phyloP scores from a whole-genome alignment of 2,113 vertebrate genomes.

The Elachura formosa region DNA sequence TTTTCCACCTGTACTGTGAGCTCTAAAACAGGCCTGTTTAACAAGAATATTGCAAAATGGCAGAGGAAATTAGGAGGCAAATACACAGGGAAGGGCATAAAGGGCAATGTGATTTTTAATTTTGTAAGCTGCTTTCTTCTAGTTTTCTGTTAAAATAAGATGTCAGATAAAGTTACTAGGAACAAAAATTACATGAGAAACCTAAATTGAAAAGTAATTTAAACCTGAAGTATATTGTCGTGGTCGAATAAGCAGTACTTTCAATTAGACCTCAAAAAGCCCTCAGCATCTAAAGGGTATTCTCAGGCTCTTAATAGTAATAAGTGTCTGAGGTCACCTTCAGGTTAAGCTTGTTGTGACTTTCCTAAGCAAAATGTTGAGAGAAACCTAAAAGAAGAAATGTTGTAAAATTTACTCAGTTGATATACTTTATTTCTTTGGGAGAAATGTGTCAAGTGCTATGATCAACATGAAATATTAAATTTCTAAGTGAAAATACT shows the following conservation, averaged over 20 bases:
- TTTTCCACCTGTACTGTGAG: background rate
- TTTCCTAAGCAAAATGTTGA: background rate
- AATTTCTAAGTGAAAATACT: background rate
- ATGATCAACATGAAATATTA: background rate
- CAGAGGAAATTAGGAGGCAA: conserved; percentile 5
- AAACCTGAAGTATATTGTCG: conserved; percentile 7
- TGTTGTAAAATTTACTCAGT: background rate
- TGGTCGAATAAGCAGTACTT: background rate
- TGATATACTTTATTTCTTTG: background rate
- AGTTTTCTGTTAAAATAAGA: conserved; percentile 4
- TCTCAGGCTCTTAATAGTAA: background rate
- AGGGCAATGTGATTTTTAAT: background rate
- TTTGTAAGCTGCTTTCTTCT: background rate
- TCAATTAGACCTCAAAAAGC: background rate
- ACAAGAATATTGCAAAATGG: background rate
- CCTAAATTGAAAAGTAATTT: conserved; percentile 30
- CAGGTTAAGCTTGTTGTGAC: background rate
- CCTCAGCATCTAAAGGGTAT: background rate
- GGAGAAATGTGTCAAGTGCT: background rate
- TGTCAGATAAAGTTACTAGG: conserved; percentile 20
- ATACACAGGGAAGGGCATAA: background rate
- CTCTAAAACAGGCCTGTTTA: background rate
- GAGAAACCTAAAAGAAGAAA: background rate
- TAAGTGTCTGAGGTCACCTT: conserved; percentile 13
- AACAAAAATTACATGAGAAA: conserved; percentile 12